Evolutionary conservation across 2,888 invertebrate genomes (phyloP).

Genomic region (Drosophila anomalata): DNA sequence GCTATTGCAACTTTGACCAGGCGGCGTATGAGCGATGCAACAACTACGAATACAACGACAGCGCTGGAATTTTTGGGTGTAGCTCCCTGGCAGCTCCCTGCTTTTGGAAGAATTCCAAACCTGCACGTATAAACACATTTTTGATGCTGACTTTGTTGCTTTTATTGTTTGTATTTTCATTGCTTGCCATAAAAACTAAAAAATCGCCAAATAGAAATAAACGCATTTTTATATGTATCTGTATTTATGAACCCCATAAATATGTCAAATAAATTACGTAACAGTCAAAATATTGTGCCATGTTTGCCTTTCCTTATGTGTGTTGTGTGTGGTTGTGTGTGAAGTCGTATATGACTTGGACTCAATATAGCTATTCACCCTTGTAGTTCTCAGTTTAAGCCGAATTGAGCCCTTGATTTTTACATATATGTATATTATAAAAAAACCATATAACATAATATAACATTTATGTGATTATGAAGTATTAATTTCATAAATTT

Average conservation of each 20-base stretch:
- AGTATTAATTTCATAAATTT: too few relatives aligned
- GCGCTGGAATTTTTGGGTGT: constrained; percentile 6
- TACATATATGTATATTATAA: too few relatives aligned
- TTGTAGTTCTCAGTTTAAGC: too few relatives aligned
- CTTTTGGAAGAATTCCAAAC: constrained; percentile 71
- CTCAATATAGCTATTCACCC: background rate
- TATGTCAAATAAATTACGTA: constrained; percentile 79
- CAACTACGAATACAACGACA: constrained; percentile 22
- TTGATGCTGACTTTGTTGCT: constrained; percentile 47
- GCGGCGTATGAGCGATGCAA: constrained; percentile 54
- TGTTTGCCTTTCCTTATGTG: constrained; percentile 58
- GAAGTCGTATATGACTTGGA: constrained; percentile 56
- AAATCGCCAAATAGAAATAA: constrained; percentile 73
- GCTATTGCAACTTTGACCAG: constrained; percentile 76
- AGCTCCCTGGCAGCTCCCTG: constrained; percentile 22
- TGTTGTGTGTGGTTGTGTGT: background rate
- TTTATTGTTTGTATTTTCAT: constrained; percentile 42
- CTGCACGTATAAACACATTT: constrained; percentile 58
- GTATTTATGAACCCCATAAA: constrained; percentile 79
- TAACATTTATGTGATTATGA: too few relatives aligned
- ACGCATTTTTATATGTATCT: constrained; percentile 71
- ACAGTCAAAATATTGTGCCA: constrained; percentile 79
- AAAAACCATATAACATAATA: too few relatives aligned
- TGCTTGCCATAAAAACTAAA: constrained; percentile 60
- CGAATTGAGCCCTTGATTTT: too few relatives aligned